Evolutionary conservation across 2,797 vertebrate genomes (phyloP), one percentile per base, ranked within the genome.

Genomic region (Peromyscus eremicus): DNA sequence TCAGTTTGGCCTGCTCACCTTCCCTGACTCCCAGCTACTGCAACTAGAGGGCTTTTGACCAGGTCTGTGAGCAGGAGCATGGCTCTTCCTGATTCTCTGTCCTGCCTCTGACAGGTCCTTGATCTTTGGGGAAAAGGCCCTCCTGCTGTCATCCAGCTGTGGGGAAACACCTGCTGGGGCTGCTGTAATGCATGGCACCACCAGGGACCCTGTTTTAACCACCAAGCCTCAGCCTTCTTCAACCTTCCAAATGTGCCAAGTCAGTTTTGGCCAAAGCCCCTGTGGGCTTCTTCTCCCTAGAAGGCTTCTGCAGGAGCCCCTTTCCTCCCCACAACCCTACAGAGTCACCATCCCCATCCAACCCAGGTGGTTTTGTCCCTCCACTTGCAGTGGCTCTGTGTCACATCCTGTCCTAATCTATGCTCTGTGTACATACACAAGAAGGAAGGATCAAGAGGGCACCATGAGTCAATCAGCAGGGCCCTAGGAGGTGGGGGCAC

Each of bases 331-430:
- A 7, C 49, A 43, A 2, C 25, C 52, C 76, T 19, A 2, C 0
- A 52, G 21, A 1, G 1, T 3, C 46, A 0, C 3, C 0, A 0
- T 60, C 29, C 55, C 32, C 17, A 17, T 6, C 0, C 17, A 9
- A 55, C 10, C 19, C 8, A 0, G 12, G 9, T 0, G 2, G 4
- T 16, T 77, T 64, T n/a, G 32, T 40, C 57, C 13, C 29, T 25
- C 64, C 4, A 5, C 1, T 8, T 11, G 21, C 13, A 7, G 12
- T 16, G 40, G 9, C 5, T 11, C 34, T 3, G 1, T 13, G 32
- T 3, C 1, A 0, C 1, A 0, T 40, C 43, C 37, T 60, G 37
- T 29, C n/a, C 64, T 43, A 29, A 17, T 32, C 49, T 5, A 1
- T 27, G 49, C 10, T 29, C 3, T 25, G 29, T 1, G 0, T 0